phyloP scores from a whole-genome alignment of 1,140 invertebrate species.

The Bombus waltoni region DNA sequence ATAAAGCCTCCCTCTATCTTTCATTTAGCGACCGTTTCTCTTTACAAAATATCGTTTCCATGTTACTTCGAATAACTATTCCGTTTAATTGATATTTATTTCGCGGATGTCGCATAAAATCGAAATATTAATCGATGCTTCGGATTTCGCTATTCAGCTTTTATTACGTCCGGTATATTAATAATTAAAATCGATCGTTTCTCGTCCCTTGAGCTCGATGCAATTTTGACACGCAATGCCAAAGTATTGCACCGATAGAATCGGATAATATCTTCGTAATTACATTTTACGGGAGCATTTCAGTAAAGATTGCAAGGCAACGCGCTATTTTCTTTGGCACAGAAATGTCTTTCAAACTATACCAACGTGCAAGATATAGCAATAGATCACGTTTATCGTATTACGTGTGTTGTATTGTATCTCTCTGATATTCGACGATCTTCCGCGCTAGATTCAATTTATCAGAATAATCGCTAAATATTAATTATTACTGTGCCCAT shows the following conservation, averaged over 20 bases:
- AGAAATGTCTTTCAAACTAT: neutral
- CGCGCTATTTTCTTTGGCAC: neutral
- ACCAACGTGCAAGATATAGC: neutral
- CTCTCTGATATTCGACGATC: neutral
- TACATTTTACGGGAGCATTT: neutral
- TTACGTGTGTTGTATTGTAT: too few species aligned
- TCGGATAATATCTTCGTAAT: neutral
- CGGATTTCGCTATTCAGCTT: neutral
- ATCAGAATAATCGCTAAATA: neutral
- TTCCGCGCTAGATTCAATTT: neutral
- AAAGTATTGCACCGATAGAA: neutral
- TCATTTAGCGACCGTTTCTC: neutral
- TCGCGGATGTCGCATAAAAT: too few species aligned
- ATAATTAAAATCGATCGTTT: neutral
- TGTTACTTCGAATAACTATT: neutral
- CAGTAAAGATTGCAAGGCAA: neutral
- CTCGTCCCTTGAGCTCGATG: neutral
- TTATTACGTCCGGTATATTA: neutral
- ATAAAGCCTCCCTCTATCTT: too few species aligned
- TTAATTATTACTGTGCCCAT: neutral
- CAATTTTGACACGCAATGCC: neutral
- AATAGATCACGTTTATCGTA: neutral
- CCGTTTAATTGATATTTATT: neutral
- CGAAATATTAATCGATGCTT: too few species aligned
- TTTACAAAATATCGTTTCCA: neutral